Conservation (phyloP, 1,140 invertebrate genomes). For the Grapholita molesta region DNA sequence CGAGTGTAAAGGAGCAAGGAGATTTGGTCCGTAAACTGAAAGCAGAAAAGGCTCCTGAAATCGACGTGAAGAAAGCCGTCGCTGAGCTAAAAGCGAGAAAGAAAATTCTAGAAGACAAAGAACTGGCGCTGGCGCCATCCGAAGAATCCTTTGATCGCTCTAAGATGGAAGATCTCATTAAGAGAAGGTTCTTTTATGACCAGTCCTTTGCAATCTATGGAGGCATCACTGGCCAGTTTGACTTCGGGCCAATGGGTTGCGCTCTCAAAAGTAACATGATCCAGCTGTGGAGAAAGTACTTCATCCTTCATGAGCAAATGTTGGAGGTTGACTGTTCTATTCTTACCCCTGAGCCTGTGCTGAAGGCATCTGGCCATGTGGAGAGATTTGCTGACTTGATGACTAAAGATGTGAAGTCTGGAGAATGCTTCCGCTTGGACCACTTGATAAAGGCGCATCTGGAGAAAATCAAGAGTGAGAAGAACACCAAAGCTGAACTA, state of each 20-base stretch:
- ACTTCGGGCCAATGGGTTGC: slow-evolving; percentile 99
- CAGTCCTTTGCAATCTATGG: slow-evolving; percentile 99
- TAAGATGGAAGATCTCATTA: slow-evolving; percentile 98
- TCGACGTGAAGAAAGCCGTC: slow-evolving; percentile 96
- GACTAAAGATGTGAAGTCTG: slow-evolving; percentile 98
- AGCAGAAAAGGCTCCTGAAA: slow-evolving; percentile 89
- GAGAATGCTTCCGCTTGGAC: slow-evolving; percentile 98
- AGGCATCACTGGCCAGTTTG: slow-evolving; percentile 92
- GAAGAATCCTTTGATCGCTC: slow-evolving; percentile 90
- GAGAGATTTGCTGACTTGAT: slow-evolving; percentile 99
- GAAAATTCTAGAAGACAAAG: slow-evolving; percentile 96
- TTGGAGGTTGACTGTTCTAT: slow-evolving; percentile 99
- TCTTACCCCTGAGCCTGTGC: slow-evolving; percentile 96
- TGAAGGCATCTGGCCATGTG: slow-evolving; percentile 99
- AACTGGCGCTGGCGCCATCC: slow-evolving; percentile 89
- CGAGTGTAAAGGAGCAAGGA: slow-evolving; percentile 95
- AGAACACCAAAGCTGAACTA: slow-evolving; percentile 85
- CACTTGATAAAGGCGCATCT: slow-evolving; percentile 98
- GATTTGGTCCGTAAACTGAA: slow-evolving; percentile 94
- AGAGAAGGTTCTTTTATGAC: slow-evolving; percentile 98
- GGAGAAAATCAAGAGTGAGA: slow-evolving; percentile 93
- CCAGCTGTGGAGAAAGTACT: slow-evolving; percentile 96
- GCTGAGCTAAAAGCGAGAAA: slow-evolving; percentile 95
- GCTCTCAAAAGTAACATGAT: slow-evolving; percentile 98
- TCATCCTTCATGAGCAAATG: slow-evolving; percentile 99